Evolutionary conservation across 2,113 vertebrate genomes (phyloP).

Genomic region (Suricata suricatta): DNA sequence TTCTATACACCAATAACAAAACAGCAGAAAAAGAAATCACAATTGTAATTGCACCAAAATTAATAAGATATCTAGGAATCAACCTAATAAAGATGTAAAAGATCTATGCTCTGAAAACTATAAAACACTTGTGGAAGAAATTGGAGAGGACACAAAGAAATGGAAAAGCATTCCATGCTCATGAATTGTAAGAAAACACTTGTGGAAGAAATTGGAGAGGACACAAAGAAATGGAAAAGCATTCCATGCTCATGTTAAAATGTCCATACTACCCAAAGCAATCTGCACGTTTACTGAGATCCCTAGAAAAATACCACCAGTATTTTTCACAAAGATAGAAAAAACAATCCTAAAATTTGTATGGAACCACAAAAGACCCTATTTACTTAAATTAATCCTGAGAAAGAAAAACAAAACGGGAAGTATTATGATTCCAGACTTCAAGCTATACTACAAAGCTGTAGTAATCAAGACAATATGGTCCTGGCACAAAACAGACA

Average conservation of each 20-base stretch:
- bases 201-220: background rate
- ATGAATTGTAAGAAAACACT: background rate
- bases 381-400: background rate
- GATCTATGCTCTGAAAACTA: background rate
- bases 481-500: background rate
- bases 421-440: background rate
- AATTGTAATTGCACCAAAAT: background rate
- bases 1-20: background rate
- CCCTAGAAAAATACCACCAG: background rate
- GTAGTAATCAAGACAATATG: background rate
- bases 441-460: background rate
- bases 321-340: conserved; percentile 7
- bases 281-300: background rate
- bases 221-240: background rate
- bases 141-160: background rate
- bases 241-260: background rate
- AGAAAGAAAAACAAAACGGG: background rate
- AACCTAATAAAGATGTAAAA: background rate
- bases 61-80: background rate
- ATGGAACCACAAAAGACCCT: background rate
- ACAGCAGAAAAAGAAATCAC: background rate
- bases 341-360: background rate
- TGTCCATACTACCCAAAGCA: background rate
- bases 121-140: background rate
- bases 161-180: background rate